Percentiles rank a stretch among this genome's conserved stretches.
phyloP scores from a whole-genome alignment of 2,888 invertebrate genomes.

The Deilephila porcellus region DNA sequence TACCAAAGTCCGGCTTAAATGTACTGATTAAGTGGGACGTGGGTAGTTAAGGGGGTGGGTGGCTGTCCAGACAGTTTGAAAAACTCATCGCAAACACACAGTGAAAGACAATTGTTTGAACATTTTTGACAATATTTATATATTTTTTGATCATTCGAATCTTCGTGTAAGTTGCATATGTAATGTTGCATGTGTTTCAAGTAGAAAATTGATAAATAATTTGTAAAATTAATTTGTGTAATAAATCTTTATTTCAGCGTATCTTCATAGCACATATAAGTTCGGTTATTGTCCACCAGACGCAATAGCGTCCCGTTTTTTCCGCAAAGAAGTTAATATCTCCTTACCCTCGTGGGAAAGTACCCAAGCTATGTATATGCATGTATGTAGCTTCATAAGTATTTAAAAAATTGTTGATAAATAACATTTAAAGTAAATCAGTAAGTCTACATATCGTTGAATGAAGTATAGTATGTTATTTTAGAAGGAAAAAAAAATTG shows the following conservation, averaged over 20 bases:
- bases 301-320: constrained; percentile 39
- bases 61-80: too few relatives aligned
- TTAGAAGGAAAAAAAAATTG: too few relatives aligned
- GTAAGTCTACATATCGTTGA: neutral
- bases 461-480: neutral
- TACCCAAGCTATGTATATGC: constrained; percentile 51
- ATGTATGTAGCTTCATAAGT: constrained; percentile 51
- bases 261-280: constrained; percentile 61
- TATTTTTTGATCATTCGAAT: too few relatives aligned
- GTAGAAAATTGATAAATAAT: too few relatives aligned
- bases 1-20: too few relatives aligned
- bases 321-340: constrained; percentile 51
- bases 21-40: too few relatives aligned
- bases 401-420: neutral
- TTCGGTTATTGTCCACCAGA: constrained; percentile 64
- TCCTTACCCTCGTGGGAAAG: constrained; percentile 47
- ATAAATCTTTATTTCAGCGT: constrained; percentile 23
- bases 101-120: too few relatives aligned
- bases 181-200: too few relatives aligned
- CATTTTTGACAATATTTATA: too few relatives aligned
- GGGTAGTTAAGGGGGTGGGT: too few relatives aligned
- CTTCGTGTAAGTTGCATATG: too few relatives aligned
- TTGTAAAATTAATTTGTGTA: neutral
- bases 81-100: too few relatives aligned
- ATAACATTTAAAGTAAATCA: neutral